Percentiles rank a stretch among this genome's conserved stretches.
Evolutionary conservation across 2,113 vertebrate genomes (phyloP).

Genomic region (Psittacus erithacus): DNA sequence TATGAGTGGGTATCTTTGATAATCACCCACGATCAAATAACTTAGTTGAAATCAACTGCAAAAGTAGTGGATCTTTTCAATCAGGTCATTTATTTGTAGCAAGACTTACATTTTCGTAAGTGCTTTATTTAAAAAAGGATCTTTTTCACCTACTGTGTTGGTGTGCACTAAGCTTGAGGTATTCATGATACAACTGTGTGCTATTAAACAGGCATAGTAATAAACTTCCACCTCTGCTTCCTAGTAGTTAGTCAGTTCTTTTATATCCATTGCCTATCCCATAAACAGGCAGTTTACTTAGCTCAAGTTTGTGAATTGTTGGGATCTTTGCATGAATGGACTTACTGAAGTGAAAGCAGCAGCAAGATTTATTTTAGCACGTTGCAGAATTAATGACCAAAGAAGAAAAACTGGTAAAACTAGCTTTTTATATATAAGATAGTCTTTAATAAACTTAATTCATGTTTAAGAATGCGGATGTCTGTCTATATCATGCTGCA

Average conservation of each 20-base stretch:
- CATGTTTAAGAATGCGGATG: rapidly evolving
- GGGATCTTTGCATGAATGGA: slow-evolving; percentile 28
- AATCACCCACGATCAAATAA: neutral
- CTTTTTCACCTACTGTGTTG: neutral
- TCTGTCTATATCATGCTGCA: neutral
- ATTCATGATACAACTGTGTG: neutral
- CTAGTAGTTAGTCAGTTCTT: neutral
- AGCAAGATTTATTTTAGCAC: slow-evolving; percentile 34
- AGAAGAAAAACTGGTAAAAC: slow-evolving; percentile 37
- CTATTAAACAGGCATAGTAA: neutral
- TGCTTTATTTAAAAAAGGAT: neutral
- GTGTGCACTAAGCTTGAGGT: neutral
- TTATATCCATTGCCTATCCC: neutral
- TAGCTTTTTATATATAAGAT: neutral
- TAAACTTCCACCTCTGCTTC: neutral
- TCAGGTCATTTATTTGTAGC: neutral
- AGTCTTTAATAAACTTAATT: slow-evolving; percentile 3
- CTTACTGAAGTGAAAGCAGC: slow-evolving; percentile 29
- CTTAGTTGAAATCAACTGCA: neutral
- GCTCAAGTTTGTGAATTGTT: slow-evolving; percentile 16
- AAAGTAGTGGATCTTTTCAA: neutral
- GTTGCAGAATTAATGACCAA: neutral
- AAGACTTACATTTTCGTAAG: neutral
- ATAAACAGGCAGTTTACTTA: slow-evolving; percentile 18
- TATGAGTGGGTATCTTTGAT: neutral